Evolutionary conservation across 2,113 vertebrate genomes (phyloP).

Genomic region (Formicarius rufipectus): DNA sequence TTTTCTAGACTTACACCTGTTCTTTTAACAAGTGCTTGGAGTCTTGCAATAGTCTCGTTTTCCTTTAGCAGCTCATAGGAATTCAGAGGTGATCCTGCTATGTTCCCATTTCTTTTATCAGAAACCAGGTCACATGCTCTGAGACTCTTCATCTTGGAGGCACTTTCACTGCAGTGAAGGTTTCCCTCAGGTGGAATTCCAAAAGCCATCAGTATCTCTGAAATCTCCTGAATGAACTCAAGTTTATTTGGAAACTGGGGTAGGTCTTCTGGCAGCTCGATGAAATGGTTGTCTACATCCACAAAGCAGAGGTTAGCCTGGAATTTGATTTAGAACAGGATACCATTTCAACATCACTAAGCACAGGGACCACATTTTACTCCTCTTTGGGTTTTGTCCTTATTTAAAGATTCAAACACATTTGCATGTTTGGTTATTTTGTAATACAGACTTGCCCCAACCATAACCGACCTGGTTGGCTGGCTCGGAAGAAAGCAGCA

Average conservation of each 20-base stretch:
- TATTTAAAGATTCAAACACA: not conserved
- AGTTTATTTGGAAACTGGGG: slow-evolving; percentile 98
- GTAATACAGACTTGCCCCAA: not conserved
- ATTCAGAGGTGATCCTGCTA: slow-evolving; percentile 87
- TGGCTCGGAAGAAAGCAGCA: not conserved
- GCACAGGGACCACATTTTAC: not conserved
- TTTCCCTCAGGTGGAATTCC: slow-evolving; percentile 92
- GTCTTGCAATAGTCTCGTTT: slow-evolving; percentile 93
- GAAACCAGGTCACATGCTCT: slow-evolving; percentile 85
- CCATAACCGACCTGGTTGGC: not conserved
- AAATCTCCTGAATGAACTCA: slow-evolving; percentile 97
- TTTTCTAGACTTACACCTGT: slow-evolving; percentile 95
- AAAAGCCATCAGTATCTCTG: slow-evolving; percentile 91
- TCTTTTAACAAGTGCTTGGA: slow-evolving; percentile 96
- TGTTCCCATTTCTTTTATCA: slow-evolving; percentile 95
- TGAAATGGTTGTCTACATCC: slow-evolving; percentile 98
- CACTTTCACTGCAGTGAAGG: slow-evolving; percentile 85
- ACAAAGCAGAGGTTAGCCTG: slow-evolving; percentile 98
- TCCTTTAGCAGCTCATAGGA: slow-evolving; percentile 91
- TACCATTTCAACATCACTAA: not conserved
- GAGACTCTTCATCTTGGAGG: slow-evolving; percentile 83
- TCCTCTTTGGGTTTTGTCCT: not conserved
- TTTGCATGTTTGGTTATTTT: not conserved
- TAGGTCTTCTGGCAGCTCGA: slow-evolving; percentile 95
- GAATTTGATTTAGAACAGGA: slow-evolving; percentile 42